Evolutionary conservation across 2,797 vertebrate species (phyloP).

Genomic region (Gymnoscopelus braueri): DNA sequence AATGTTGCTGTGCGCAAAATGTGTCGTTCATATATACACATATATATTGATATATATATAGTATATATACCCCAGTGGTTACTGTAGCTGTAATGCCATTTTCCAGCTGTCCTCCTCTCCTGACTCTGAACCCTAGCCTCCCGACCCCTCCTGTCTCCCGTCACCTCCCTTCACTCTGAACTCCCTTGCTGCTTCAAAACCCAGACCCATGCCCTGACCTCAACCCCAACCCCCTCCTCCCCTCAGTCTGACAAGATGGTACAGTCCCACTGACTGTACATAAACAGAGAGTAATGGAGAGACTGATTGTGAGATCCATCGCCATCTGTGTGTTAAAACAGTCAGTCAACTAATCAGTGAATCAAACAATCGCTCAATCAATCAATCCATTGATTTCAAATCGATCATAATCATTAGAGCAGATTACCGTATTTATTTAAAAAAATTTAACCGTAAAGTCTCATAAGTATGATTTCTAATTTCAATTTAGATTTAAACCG

Average conservation of each 20-base stretch:
- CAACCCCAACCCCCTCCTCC: conserved; percentile 13
- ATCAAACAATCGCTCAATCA: conserved; percentile 57
- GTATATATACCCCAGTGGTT: conserved; percentile 18
- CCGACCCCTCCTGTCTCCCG: conserved; percentile 43
- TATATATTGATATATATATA: too few relatives aligned
- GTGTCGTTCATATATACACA: too few relatives aligned
- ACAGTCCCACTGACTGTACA: conserved; percentile 48
- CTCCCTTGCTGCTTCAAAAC: neutral
- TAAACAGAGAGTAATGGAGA: conserved; percentile 26
- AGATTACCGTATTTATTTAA: conserved; percentile 47
- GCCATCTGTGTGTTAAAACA: conserved; percentile 68
- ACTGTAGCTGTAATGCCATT: conserved; percentile 45
- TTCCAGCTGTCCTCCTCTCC: conserved; percentile 73
- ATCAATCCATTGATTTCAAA: conserved; percentile 74
- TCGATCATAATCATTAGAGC: conserved; percentile 62
- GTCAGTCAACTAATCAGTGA: conserved; percentile 61
- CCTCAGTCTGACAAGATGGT: conserved; percentile 29
- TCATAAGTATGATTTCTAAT: conserved; percentile 51
- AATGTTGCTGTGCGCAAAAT: neutral
- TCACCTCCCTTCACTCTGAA: conserved; percentile 58
- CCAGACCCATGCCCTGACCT: conserved; percentile 28
- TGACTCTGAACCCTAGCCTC: conserved; percentile 60
- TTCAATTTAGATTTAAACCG: conserved; percentile 65
- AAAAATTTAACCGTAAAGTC: conserved; percentile 59
- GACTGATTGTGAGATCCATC: conserved; percentile 42